These are phyloP conservation scores for Himalopsyche phryganea DNA, from an alignment of 1,140 invertebrate species.

Conservation along the genomic window DNA sequence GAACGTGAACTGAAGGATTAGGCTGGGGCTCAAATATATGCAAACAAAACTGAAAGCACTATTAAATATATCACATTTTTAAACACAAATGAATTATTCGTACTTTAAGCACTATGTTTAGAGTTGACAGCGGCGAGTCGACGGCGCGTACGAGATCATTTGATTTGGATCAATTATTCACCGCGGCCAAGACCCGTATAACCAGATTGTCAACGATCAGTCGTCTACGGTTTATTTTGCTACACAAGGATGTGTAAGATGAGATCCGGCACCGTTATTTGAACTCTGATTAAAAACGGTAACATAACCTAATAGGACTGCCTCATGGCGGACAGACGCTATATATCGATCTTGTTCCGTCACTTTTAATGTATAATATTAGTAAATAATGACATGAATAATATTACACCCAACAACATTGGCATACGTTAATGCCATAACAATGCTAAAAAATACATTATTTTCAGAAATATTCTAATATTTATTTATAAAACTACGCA, in stretches of 20 bases:
- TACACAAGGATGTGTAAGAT: conserved; percentile 16
- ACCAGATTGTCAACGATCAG: conserved; percentile 12
- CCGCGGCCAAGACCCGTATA: conserved; percentile 15
- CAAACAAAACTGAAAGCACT: too few relatives aligned
- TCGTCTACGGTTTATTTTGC: conserved; percentile 11
- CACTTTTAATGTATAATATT: conserved; percentile 6
- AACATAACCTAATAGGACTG: conserved; percentile 21
- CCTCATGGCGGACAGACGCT: conserved; percentile 25
- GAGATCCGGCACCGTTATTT: conserved; percentile 17
- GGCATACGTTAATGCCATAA: conserved; percentile 19
- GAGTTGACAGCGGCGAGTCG: conserved; percentile 15
- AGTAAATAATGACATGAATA: background rate
- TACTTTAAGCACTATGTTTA: conserved; percentile 13
- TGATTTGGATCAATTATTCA: conserved; percentile 6
- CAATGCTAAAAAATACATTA: conserved; percentile 25
- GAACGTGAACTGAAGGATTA: too few relatives aligned
- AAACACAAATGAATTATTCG: conserved; percentile 13
- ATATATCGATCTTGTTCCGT: conserved; percentile 17
- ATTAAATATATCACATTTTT: too few relatives aligned
- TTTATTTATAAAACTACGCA: conserved; percentile 23
- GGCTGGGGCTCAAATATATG: too few relatives aligned
- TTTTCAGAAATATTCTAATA: conserved; percentile 16
- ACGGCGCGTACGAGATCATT: background rate
- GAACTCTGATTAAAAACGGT: conserved; percentile 11
- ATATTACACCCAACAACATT: conserved; percentile 17